Base-by-base conservation (phyloP, 1,140 invertebrate species). In the Micrasema minimum region DNA sequence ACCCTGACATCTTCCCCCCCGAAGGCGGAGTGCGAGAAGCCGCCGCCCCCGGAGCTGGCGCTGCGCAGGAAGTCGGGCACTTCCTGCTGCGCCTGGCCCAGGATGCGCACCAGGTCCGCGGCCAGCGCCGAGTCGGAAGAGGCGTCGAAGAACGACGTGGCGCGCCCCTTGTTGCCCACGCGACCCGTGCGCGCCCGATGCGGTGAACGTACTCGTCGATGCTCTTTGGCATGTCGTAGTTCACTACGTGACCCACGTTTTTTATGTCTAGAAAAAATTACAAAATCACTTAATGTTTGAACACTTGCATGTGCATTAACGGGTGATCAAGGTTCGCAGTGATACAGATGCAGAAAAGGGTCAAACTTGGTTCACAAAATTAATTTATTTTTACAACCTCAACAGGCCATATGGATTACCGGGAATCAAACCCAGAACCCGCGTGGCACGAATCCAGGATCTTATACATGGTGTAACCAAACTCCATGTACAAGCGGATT, bases 181-280 rank as follows among this genome's bases (percentile, higher is more conserved):
- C 96, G 88, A 1, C 96, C 97, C 14, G 96, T 99, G 76, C 96
- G 76, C 96, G 86, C 1, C 97, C 97, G 78, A 98, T 98, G 48
- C 96, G 87, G 83, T 99, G 97, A 4, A 98, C 95, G 79, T 99
- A 99, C 68, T 97, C 95, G 71, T 97, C 95, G 68, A 97, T 93
- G 22, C 86, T 85, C 65, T 90, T 90, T 0, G 96, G 96, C 72
- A 98, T 78, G 80, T 98, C 96, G 78, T 91, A 98, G 80, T 98
- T 98, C 4, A 99, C 90, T 0, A 98, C 96, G 77, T 95, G 92
- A 53, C 89, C 86, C 0, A 97, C 92, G 62, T 91, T 90, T 50
- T 90, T 90, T 48, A 96, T 95, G 80, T 96, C 93, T 80, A 80
- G 23, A 80, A 82, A 9, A 61, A 57, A 35, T 14, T 0, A 53